Evolutionary conservation across 2,888 invertebrate species (phyloP).

Genomic region (Tanytarsus gracilentus): DNA sequence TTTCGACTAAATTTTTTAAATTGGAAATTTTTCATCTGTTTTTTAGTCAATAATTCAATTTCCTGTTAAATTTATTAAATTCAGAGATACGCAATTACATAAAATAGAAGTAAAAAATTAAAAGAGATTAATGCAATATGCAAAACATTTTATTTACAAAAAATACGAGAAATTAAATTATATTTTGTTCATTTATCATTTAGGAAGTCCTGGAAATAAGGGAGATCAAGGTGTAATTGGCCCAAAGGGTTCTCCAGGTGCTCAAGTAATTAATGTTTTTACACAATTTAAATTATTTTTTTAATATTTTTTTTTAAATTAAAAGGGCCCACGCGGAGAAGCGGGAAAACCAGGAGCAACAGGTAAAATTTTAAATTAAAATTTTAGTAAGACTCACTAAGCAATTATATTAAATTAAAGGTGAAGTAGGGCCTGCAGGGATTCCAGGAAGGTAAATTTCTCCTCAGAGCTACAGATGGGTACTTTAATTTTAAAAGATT

Average conservation of each 20-base stretch:
- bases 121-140: too few species aligned
- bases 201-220: conserved; percentile 58
- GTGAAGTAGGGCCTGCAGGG: conserved; percentile 13
- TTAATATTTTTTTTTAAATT: not conserved
- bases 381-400: not conserved
- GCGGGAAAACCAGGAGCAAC: conserved; percentile 67
- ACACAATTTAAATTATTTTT: not conserved
- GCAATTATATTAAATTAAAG: not conserved
- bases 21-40: too few species aligned
- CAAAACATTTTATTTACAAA: too few species aligned
- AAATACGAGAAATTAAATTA: too few species aligned
- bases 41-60: too few species aligned
- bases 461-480: not conserved
- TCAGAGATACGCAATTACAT: too few species aligned
- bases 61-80: too few species aligned
- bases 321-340: conserved; percentile 63
- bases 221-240: conserved; percentile 68
- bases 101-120: too few species aligned
- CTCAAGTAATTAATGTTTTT: conserved; percentile 45
- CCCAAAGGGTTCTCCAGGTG: conserved; percentile 70
- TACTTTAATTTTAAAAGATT: not conserved
- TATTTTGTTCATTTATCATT: not conserved
- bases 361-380: not conserved
- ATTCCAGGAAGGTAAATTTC: conserved; percentile 40
- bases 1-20: too few species aligned